Conservation (phyloP, 2,888 invertebrate species). For the Epinotia ramella region DNA sequence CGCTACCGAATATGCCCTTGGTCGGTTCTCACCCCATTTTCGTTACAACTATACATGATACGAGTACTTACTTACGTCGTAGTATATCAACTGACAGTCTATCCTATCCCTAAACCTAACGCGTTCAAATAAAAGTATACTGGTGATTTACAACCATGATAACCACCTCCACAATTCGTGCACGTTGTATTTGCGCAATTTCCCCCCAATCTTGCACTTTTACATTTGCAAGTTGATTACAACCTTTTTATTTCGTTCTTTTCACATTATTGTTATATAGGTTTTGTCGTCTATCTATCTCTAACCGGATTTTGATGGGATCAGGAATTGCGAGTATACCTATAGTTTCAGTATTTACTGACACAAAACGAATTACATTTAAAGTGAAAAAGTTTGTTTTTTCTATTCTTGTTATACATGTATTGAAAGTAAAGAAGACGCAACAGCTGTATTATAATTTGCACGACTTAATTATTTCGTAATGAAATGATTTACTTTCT, state of each 20-base stretch:
- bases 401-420: too few relatives aligned
- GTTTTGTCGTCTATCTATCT: background rate
- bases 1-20: too few relatives aligned
- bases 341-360: background rate
- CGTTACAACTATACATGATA: too few relatives aligned
- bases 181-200: constrained; percentile 54
- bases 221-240: constrained; percentile 22
- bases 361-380: background rate
- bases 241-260: background rate
- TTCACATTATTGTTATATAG: constrained; percentile 12
- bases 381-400: background rate
- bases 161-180: constrained; percentile 63
- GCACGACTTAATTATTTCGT: too few relatives aligned
- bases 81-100: too few relatives aligned
- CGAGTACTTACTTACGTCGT: too few relatives aligned
- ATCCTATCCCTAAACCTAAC: too few relatives aligned
- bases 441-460: too few relatives aligned
- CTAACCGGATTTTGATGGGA: constrained; percentile 26
- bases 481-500: background rate
- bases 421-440: too few relatives aligned
- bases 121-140: too few relatives aligned
- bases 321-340: background rate
- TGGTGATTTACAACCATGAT: constrained; percentile 52
- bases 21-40: too few relatives aligned
- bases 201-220: constrained; percentile 30